phyloP scores from a whole-genome alignment of 2,113 vertebrate species.

The Sarotherodon lohbergeri region DNA sequence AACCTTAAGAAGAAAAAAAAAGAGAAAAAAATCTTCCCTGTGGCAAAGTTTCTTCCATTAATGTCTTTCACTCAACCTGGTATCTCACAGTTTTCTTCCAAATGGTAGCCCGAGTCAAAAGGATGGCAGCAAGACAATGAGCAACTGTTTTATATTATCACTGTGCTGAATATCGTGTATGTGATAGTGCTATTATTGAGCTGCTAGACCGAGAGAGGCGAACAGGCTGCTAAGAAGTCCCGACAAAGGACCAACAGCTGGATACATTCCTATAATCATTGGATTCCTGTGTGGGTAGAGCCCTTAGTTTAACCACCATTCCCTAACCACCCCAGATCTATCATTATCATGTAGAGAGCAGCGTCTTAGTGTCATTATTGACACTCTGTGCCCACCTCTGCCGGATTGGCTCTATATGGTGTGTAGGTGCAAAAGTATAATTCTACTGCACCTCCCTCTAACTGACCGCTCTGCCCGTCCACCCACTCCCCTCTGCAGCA shows the following conservation, averaged over 20 bases:
- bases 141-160: background rate
- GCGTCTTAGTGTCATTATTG: background rate
- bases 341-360: conserved; percentile 23
- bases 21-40: background rate
- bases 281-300: background rate
- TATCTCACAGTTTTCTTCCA: background rate
- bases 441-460: background rate
- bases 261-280: background rate
- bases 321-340: background rate
- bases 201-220: background rate
- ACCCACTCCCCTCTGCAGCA: background rate
- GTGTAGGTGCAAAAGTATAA: background rate
- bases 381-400: background rate
- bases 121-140: background rate
- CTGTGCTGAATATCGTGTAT: background rate
- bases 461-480: background rate
- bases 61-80: conserved; percentile 12
- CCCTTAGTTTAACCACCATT: conserved; percentile 1
- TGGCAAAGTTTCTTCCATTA: conserved; percentile 2
- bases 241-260: background rate
- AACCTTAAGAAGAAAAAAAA: background rate
- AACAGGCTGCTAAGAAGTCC: background rate
- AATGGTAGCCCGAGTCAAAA: background rate
- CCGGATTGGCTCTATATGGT: background rate
- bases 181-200: background rate